A percentile compares a stretch with the other conserved stretches of the same genome.
Conservation (phyloP, 2,888 invertebrate genomes). For the Melinaea menophilus region DNA sequence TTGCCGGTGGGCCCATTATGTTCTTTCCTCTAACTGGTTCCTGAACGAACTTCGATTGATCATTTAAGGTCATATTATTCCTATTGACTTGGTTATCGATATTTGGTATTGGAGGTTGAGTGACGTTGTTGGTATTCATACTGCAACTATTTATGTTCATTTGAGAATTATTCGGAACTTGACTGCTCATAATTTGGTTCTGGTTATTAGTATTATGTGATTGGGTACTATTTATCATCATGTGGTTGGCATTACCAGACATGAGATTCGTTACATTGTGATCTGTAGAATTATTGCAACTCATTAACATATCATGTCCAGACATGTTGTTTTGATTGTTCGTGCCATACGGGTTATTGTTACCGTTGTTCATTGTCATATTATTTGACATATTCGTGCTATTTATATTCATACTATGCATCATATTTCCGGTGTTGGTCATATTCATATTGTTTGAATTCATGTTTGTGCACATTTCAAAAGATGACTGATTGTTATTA, state of each 20-base stretch:
- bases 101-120: constrained; percentile 56
- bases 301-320: constrained; percentile 68
- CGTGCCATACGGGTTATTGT: constrained; percentile 54
- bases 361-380: constrained; percentile 65
- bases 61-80: constrained; percentile 54
- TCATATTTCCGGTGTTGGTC: constrained; percentile 54
- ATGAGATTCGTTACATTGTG: constrained; percentile 62
- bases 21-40: constrained; percentile 66
- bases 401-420: constrained; percentile 64
- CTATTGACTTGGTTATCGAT: constrained; percentile 62
- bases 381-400: constrained; percentile 60
- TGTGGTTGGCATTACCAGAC: constrained; percentile 57
- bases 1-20: constrained; percentile 60
- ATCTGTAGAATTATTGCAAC: constrained; percentile 62
- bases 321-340: constrained; percentile 55
- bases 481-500: constrained; percentile 53
- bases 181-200: constrained; percentile 57
- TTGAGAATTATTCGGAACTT: constrained; percentile 56
- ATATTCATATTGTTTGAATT: constrained; percentile 60
- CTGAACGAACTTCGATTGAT: constrained; percentile 60
- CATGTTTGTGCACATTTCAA: constrained; percentile 66
- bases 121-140: constrained; percentile 53
- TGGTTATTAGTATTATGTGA: constrained; percentile 54
- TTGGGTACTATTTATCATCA: constrained; percentile 67
- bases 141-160: constrained; percentile 69